Evolutionary conservation across 2,888 invertebrate genomes (phyloP).

Genomic region (Elmis aenea): DNA sequence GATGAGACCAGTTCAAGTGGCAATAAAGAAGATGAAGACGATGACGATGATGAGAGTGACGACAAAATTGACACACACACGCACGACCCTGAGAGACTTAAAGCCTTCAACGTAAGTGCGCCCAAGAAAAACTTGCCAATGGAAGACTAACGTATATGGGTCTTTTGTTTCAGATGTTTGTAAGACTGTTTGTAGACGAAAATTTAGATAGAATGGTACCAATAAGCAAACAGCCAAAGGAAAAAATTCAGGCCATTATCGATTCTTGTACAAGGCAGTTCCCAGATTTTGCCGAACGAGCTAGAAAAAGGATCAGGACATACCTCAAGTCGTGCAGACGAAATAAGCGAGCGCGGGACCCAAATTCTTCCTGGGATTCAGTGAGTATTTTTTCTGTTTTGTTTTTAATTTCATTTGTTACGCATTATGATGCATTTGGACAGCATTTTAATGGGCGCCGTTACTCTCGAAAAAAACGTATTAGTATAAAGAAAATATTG

Average conservation of each 20-base stretch:
- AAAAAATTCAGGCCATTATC: conserved; percentile 95
- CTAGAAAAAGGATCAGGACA: conserved; percentile 89
- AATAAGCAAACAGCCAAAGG: conserved; percentile 95
- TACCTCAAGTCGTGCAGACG: conserved; percentile 93
- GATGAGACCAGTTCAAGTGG: conserved; percentile 88
- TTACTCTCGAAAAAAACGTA: too few species aligned
- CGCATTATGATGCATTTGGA: background rate
- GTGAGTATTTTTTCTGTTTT: conserved; percentile 67
- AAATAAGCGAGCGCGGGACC: conserved; percentile 88
- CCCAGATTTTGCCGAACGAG: conserved; percentile 92
- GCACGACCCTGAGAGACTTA: conserved; percentile 87
- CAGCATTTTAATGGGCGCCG: too few species aligned
- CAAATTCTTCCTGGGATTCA: conserved; percentile 76
- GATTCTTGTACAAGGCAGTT: conserved; percentile 96
- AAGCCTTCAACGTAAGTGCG: conserved; percentile 93
- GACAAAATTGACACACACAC: conserved; percentile 84
- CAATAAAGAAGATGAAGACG: conserved; percentile 78
- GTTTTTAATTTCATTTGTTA: background rate
- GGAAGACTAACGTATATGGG: background rate
- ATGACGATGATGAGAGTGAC: conserved; percentile 87
- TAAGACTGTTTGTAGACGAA: conserved; percentile 93
- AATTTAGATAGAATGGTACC: conserved; percentile 95
- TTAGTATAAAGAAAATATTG: too few species aligned
- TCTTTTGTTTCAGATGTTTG: conserved; percentile 81
- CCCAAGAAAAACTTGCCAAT: too few species aligned